Evolutionary conservation across 2,113 vertebrate genomes (phyloP).

Genomic region (Mormoops blainvillei): DNA sequence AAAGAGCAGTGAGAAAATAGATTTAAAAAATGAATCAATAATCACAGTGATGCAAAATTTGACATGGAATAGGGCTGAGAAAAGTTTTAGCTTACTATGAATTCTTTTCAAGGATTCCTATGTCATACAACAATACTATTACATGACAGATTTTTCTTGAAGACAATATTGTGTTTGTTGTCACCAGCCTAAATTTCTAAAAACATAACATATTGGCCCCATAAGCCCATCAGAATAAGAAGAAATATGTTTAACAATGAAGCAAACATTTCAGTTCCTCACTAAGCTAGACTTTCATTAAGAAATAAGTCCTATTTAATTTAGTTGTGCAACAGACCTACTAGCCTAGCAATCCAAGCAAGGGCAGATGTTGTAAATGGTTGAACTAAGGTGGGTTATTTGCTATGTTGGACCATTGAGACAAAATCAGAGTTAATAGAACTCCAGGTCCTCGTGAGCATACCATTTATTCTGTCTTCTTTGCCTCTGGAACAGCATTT

Average conservation of each 20-base stretch:
- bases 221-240: not conserved
- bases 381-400: not conserved
- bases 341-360: not conserved
- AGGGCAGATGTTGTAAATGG: not conserved
- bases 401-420: not conserved
- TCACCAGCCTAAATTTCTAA: not conserved
- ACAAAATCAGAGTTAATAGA: not conserved
- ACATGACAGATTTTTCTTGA: conserved; percentile 1
- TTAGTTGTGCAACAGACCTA: not conserved
- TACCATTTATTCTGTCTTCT: not conserved
- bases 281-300: not conserved
- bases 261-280: not conserved
- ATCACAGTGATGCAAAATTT: conserved; percentile 16
- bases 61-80: not conserved
- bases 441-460: not conserved
- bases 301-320: not conserved
- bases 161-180: not conserved
- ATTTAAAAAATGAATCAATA: not conserved
- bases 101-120: not conserved
- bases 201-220: not conserved
- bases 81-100: not conserved
- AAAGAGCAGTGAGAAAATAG: not conserved
- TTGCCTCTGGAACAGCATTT: not conserved
- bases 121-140: not conserved
- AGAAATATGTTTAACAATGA: not conserved